These are phyloP conservation scores for Orgyia antiqua DNA, from an alignment of 2,888 invertebrate species.

Conservation along the genomic window DNA sequence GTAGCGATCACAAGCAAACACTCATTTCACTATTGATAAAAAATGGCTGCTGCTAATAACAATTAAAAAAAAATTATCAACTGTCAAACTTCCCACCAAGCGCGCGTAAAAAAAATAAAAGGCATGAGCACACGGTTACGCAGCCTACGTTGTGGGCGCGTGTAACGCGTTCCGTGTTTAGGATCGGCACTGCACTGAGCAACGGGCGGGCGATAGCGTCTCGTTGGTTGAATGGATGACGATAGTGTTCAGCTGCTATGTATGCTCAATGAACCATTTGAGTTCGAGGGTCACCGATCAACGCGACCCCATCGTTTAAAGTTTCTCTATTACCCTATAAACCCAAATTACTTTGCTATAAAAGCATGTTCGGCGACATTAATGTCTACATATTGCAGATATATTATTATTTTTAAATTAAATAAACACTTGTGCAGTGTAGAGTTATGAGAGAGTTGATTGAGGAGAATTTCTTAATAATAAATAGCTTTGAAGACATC, in stretches of 20 bases:
- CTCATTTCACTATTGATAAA: slow-evolving; percentile 51
- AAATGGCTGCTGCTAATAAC: slow-evolving; percentile 14
- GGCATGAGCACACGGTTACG: slow-evolving; percentile 44
- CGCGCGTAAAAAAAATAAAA: slow-evolving; percentile 40
- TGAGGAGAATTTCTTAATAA: too few relatives aligned
- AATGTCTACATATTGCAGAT: too few relatives aligned
- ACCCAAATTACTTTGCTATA: slow-evolving; percentile 21
- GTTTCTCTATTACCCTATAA: slow-evolving; percentile 61
- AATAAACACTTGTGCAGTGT: too few relatives aligned
- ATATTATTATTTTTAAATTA: too few relatives aligned
- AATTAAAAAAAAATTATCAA: slow-evolving; percentile 15
- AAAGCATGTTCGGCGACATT: slow-evolving; percentile 14
- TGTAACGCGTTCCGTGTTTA: slow-evolving; percentile 71
- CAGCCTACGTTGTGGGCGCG: slow-evolving; percentile 56
- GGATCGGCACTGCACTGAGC: slow-evolving; percentile 67
- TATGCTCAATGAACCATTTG: slow-evolving; percentile 69
- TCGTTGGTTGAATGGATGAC: slow-evolving; percentile 61
- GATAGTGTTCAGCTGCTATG: slow-evolving; percentile 56
- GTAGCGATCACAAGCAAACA: slow-evolving; percentile 48
- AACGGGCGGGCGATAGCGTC: slow-evolving; percentile 47
- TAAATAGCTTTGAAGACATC: too few relatives aligned
- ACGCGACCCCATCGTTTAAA: slow-evolving; percentile 57
- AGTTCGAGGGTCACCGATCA: slow-evolving; percentile 70
- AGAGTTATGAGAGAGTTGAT: too few relatives aligned
- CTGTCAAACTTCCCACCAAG: slow-evolving; percentile 62